Evolutionary conservation across 2,888 invertebrate species (phyloP).

Genomic region (Mechanitis messenoides): DNA sequence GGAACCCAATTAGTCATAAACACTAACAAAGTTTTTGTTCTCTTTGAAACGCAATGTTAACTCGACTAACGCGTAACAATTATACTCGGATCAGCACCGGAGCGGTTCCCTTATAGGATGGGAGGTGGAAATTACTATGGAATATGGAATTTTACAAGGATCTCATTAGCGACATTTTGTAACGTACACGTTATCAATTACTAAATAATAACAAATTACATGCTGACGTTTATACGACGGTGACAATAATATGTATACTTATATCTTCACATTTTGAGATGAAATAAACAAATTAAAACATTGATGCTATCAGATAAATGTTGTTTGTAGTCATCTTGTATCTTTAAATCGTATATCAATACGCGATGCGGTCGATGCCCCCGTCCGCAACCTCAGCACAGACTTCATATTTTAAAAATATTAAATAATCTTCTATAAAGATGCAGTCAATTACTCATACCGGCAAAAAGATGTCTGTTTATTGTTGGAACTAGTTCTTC

Average conservation of each 20-base stretch:
- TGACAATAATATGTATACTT: too few species aligned
- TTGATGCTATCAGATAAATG: too few species aligned
- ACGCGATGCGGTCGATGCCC: neutral
- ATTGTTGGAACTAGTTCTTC: conserved; percentile 32
- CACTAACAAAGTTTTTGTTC: neutral
- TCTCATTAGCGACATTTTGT: neutral
- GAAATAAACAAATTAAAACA: too few species aligned
- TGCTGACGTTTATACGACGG: too few species aligned
- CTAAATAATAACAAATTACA: too few species aligned
- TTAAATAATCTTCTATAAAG: conserved; percentile 25
- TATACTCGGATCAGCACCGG: neutral
- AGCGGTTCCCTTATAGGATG: neutral
- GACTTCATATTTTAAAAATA: conserved; percentile 19
- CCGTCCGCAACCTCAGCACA: conserved; percentile 18
- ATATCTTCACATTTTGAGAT: too few species aligned
- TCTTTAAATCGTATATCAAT: too few species aligned
- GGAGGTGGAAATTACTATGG: neutral
- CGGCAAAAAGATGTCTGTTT: conserved; percentile 32
- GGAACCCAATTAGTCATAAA: neutral
- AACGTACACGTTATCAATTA: neutral
- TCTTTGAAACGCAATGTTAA: neutral
- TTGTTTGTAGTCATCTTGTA: too few species aligned
- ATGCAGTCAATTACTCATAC: conserved; percentile 32
- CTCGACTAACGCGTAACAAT: neutral
- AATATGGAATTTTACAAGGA: neutral